Evolutionary conservation across 2,888 invertebrate species (phyloP), one percentile per base, ranked within the genome.

Genomic region (Cephonodes hylas): DNA sequence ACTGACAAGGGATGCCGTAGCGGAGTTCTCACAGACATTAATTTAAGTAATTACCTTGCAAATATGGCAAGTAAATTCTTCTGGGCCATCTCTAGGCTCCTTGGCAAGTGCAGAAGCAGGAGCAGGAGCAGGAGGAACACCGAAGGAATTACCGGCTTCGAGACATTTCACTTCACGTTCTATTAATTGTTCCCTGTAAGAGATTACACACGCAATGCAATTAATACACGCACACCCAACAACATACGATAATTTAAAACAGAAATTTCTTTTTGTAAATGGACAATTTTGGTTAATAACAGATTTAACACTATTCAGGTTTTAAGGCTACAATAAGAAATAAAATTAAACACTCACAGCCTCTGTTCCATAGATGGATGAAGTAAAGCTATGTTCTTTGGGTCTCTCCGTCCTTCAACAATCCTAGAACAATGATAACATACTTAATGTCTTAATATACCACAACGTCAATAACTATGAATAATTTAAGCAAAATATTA

Each of bases 21-120:
- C n/a, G n/a, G n/a, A n/a, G n/a, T n/a, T n/a, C n/a, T n/a, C n/a
- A n/a, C n/a, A n/a, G n/a, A n/a, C n/a, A 62, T 45, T 23, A 45
- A 18, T 22, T 22, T 8, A 42, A 2, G 18, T 25, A 22, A 62
- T 20, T 72, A 90, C 91, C 83, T 89, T 84, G 77, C 91, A 91
- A 58, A 90, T 88, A 0, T 82, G 74, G 65, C 91, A 91, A 67
- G 74, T 79, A 13, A 91, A 71, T 6, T 91, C 90, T 0, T 85
- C 66, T 6, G 75, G 64, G 1, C 63, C 10, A 0, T 42, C 7
- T 60, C 77, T 79, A 0, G 34, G 3, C 0, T 69, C 68, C 18
- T 66, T 62, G 15, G 18, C n/a, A n/a, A n/a, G n/a, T n/a, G n/a
- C n/a, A n/a, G n/a, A n/a, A n/a, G n/a, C n/a, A n/a, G n/a, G n/a